Conservation (phyloP, 2,888 invertebrate genomes). For the Tiphia femorata region DNA sequence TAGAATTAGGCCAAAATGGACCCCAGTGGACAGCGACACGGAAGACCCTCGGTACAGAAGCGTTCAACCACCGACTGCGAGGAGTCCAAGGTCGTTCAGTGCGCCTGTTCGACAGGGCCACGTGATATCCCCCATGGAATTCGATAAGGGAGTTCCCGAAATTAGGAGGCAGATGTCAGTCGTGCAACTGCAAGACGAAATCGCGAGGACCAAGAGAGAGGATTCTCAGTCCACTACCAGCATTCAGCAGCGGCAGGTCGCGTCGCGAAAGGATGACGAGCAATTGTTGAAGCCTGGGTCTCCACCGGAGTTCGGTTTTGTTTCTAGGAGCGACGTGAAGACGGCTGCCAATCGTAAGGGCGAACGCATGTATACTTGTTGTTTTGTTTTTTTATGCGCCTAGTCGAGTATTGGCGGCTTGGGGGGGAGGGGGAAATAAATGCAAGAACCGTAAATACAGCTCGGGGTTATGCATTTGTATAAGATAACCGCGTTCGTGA, state of each 20-base stretch:
- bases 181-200: slow-evolving; percentile 42
- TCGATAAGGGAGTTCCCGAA: slow-evolving; percentile 72
- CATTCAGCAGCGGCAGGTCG: slow-evolving; percentile 10
- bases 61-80: slow-evolving; percentile 72
- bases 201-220: slow-evolving; percentile 48
- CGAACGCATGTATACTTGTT: slow-evolving; percentile 11
- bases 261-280: slow-evolving; percentile 30
- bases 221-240: slow-evolving; percentile 21
- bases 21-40: slow-evolving; percentile 73
- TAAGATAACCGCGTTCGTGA: no score
- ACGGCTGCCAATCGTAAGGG: slow-evolving; percentile 65
- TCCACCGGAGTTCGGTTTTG: slow-evolving; percentile 74
- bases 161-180: slow-evolving; percentile 60
- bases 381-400: no score
- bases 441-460: no score
- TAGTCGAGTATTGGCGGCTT: no score
- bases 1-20: slow-evolving; percentile 76
- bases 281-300: slow-evolving; percentile 70
- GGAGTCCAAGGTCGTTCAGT: slow-evolving; percentile 64
- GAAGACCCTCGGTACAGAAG: slow-evolving; percentile 74
- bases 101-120: slow-evolving; percentile 60
- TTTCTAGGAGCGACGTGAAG: slow-evolving; percentile 64
- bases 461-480: no score
- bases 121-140: slow-evolving; percentile 75
- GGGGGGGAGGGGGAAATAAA: no score